phyloP scores from a whole-genome alignment of 2,888 invertebrate genomes.

The Caenorhabditis becei region DNA sequence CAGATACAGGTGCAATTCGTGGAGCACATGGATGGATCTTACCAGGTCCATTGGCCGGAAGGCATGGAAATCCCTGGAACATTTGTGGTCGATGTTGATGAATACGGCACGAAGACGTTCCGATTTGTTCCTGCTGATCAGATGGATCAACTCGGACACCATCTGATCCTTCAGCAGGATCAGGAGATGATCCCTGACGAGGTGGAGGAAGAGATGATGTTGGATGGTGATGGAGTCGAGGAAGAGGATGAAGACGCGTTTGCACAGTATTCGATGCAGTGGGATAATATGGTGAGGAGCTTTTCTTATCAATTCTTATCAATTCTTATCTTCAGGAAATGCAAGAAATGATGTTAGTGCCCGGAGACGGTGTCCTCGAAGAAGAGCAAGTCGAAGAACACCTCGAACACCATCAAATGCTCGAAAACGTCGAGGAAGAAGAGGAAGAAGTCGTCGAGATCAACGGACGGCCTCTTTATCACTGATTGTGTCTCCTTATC shows the following conservation, averaged over 20 bases:
- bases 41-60: slow-evolving; percentile 49
- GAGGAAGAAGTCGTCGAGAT: slow-evolving; percentile 34
- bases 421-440: too few relatives aligned
- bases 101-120: slow-evolving; percentile 11
- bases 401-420: slow-evolving; percentile 25
- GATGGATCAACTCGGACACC: not conserved
- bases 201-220: slow-evolving; percentile 25
- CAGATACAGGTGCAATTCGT: slow-evolving; percentile 42
- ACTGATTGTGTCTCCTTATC: slow-evolving; percentile 8
- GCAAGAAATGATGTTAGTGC: slow-evolving; percentile 64
- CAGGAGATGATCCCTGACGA: slow-evolving; percentile 19
- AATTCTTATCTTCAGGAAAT: slow-evolving; percentile 11
- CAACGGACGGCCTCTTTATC: slow-evolving; percentile 52
- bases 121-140: too few relatives aligned
- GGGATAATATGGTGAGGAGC: slow-evolving; percentile 60
- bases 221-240: slow-evolving; percentile 36
- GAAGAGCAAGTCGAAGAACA: slow-evolving; percentile 34
- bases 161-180: slow-evolving; percentile 13
- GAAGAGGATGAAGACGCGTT: slow-evolving; percentile 58
- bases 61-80: slow-evolving; percentile 36
- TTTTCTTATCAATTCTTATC: not conserved
- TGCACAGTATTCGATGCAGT: slow-evolving; percentile 61
- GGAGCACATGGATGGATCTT: slow-evolving; percentile 54
- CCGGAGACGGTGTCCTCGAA: slow-evolving; percentile 43
- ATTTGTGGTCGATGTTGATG: slow-evolving; percentile 28